A percentile compares a stretch with the other conserved stretches of the same genome.
phyloP scores from a whole-genome alignment of 2,888 invertebrate species.

The Hirtodrosophila duncani region DNA sequence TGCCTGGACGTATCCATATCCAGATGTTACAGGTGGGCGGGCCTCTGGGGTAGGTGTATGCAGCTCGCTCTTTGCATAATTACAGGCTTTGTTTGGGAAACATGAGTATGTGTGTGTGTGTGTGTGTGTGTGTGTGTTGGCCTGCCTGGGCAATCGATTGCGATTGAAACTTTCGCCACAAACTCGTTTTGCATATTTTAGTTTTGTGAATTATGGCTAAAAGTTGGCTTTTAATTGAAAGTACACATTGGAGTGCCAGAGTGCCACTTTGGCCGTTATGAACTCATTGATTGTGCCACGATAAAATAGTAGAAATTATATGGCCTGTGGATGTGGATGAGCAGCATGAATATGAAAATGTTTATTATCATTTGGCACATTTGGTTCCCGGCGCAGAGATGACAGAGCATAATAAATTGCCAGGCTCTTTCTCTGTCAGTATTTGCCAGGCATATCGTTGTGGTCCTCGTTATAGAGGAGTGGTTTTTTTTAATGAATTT shows the following conservation, averaged over 20 bases:
- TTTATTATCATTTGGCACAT: slow-evolving; percentile 66
- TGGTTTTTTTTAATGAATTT: slow-evolving; percentile 65
- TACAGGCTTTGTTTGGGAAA: slow-evolving; percentile 19
- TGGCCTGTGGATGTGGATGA: no score
- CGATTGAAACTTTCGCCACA: slow-evolving; percentile 55
- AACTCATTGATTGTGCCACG: slow-evolving; percentile 67
- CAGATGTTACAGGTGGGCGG: slow-evolving; percentile 60
- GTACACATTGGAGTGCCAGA: slow-evolving; percentile 46
- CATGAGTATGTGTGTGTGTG: background rate
- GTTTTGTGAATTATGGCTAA: slow-evolving; percentile 68
- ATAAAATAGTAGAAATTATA: slow-evolving; percentile 54
- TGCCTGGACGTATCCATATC: slow-evolving; percentile 3
- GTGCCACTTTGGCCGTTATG: slow-evolving; percentile 37
- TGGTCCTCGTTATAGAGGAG: slow-evolving; percentile 11
- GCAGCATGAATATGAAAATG: slow-evolving; percentile 63
- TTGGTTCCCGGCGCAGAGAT: slow-evolving; percentile 55
- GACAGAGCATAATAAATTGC: slow-evolving; percentile 70
- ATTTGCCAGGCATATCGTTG: slow-evolving; percentile 7
- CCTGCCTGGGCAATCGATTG: slow-evolving; percentile 42
- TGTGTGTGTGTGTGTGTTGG: background rate
- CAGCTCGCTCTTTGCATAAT: slow-evolving; percentile 34
- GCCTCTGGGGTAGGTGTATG: background rate
- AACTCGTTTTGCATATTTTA: slow-evolving; percentile 64
- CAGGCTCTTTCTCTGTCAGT: slow-evolving; percentile 17
- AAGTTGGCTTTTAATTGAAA: slow-evolving; percentile 72